Percentiles rank a stretch among this genome's conserved stretches.
phyloP scores from a whole-genome alignment of 2,113 vertebrate species.

The Ursus arctos region DNA sequence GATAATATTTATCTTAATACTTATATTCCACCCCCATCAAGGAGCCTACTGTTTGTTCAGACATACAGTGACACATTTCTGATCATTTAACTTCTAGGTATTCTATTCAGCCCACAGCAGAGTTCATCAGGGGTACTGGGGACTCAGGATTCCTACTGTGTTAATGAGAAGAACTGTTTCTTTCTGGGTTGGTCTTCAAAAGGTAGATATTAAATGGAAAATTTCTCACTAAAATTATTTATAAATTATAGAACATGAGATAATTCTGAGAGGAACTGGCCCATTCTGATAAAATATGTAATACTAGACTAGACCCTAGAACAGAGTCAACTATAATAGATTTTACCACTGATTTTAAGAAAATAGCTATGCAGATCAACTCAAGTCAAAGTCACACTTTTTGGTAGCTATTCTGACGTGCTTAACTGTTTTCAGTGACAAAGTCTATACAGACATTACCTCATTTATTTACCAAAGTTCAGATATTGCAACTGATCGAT shows the following conservation, averaged over 20 bases:
- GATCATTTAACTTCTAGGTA: not conserved
- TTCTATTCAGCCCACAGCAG: not conserved
- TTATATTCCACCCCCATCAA: not conserved
- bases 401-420: not conserved
- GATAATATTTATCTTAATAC: not conserved
- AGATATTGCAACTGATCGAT: not conserved
- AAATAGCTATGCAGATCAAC: not conserved
- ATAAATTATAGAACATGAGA: conserved; percentile 38
- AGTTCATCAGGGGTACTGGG: not conserved
- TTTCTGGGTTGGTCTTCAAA: not conserved
- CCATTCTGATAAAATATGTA: conserved; percentile 4
- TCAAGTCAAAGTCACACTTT: not conserved
- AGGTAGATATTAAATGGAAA: not conserved
- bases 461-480: conserved; percentile 26
- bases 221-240: not conserved
- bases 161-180: not conserved
- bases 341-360: conserved; percentile 2
- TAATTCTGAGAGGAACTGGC: not conserved
- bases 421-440: not conserved
- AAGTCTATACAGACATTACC: not conserved
- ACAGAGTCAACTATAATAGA: not conserved
- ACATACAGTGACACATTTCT: not conserved
- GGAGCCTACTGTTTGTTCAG: not conserved
- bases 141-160: not conserved
- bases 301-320: not conserved